Evolutionary conservation across 2,797 vertebrate species (phyloP).

Genomic region (Lutra lutra): DNA sequence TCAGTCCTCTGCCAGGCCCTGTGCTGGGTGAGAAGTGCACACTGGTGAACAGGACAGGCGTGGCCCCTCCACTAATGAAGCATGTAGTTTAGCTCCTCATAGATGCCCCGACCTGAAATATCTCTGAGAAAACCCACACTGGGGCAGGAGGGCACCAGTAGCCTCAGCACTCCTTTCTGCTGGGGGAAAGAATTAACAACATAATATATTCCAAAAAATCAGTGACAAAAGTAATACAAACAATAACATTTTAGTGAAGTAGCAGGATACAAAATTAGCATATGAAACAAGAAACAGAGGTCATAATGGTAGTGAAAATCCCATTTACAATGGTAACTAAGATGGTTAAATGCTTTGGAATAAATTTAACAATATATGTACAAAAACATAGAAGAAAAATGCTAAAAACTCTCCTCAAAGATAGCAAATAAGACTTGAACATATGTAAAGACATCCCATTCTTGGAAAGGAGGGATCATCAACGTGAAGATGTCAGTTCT

Average conservation of each 20-base stretch:
- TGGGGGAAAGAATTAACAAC: neutral
- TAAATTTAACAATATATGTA: neutral
- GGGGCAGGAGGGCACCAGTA: neutral
- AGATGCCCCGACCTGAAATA: neutral
- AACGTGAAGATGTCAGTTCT: neutral
- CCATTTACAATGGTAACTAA: neutral
- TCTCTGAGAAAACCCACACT: neutral
- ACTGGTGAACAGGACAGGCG: neutral
- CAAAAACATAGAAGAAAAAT: neutral
- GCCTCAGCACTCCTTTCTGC: neutral
- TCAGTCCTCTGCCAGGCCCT: neutral
- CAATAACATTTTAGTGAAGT: neutral
- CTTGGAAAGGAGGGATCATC: neutral
- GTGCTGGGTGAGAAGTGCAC: neutral
- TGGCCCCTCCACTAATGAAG: fast-evolving
- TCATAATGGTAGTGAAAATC: neutral
- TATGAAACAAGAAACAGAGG: too few relatives aligned
- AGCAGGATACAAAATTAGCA: neutral
- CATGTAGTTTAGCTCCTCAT: neutral
- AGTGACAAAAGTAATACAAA: neutral
- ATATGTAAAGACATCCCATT: neutral
- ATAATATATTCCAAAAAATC: neutral
- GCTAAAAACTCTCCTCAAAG: neutral
- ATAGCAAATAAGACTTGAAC: neutral
- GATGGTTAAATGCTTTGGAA: neutral